phyloP scores from a whole-genome alignment of 2,888 invertebrate genomes.

The Norana najaformis region DNA sequence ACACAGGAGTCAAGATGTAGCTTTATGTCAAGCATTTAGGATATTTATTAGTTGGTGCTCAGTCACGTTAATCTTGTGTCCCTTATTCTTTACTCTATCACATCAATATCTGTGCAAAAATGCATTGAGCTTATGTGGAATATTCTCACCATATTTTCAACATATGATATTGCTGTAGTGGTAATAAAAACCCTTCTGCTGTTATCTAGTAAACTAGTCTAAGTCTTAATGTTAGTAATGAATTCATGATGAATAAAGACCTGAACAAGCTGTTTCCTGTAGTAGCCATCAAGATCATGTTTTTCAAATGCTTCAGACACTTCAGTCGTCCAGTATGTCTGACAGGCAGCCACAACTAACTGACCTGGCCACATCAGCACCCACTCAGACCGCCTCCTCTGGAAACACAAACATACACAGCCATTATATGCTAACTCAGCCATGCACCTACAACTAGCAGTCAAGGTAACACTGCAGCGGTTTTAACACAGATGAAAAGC shows the following conservation, averaged over 20 bases:
- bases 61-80: neutral
- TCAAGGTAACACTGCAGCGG: no score
- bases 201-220: no score
- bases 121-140: neutral
- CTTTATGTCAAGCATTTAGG: neutral
- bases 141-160: no score
- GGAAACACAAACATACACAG: neutral
- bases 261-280: conserved; percentile 41
- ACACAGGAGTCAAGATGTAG: neutral
- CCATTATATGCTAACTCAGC: no score
- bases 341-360: conserved; percentile 77
- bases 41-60: neutral
- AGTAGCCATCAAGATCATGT: conserved; percentile 64
- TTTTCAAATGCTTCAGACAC: conserved; percentile 72
- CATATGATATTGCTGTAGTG: neutral
- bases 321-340: conserved; percentile 74
- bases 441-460: no score
- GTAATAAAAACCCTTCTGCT: neutral
- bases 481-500: no score
- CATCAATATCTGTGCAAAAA: no score
- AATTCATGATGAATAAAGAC: conserved; percentile 29
- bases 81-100: no score
- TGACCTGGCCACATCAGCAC: conserved; percentile 80
- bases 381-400: conserved; percentile 68
- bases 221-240: neutral